Percentiles rank a stretch among this genome's conserved stretches.
Conservation (phyloP, 2,113 vertebrate genomes). For the Rana temporaria region DNA sequence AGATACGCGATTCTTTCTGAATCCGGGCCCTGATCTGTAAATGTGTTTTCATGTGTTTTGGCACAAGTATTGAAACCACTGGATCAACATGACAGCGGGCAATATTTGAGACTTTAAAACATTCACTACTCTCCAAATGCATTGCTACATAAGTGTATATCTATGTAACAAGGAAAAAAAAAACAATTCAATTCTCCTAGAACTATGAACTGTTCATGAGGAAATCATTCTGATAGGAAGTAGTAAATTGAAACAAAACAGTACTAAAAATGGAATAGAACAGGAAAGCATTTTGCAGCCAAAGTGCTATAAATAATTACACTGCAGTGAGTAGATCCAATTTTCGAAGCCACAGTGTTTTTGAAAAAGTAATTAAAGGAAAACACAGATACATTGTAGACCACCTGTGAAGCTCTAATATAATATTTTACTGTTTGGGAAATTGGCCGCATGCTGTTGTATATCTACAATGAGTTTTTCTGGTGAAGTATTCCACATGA, state of each 20-base stretch:
- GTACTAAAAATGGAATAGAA: constrained; percentile 21
- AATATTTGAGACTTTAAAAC: too few species aligned
- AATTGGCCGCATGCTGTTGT: constrained; percentile 10
- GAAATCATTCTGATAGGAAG: constrained; percentile 7
- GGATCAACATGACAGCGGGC: too few species aligned
- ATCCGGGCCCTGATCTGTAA: too few species aligned
- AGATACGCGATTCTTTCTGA: too few species aligned
- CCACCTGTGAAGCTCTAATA: constrained; percentile 25
- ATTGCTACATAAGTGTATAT: too few species aligned
- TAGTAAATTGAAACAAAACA: constrained; percentile 4
- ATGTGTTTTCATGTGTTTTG: too few species aligned
- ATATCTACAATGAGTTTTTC: neutral
- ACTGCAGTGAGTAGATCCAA: neutral
- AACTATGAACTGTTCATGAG: neutral
- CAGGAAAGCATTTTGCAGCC: constrained; percentile 21
- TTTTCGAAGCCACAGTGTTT: neutral
- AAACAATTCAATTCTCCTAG: neutral
- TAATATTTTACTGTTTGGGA: neutral
- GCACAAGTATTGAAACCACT: too few species aligned
- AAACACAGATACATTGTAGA: constrained; percentile 19
- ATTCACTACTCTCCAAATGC: too few species aligned
- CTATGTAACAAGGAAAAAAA: too few species aligned
- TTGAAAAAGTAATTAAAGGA: constrained; percentile 13
- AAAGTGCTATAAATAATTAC: constrained; percentile 27
- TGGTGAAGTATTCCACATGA: neutral